Percentiles rank a stretch among this genome's conserved stretches.
Conservation (phyloP, 2,888 invertebrate species). For the Cerastis rubricosa region DNA sequence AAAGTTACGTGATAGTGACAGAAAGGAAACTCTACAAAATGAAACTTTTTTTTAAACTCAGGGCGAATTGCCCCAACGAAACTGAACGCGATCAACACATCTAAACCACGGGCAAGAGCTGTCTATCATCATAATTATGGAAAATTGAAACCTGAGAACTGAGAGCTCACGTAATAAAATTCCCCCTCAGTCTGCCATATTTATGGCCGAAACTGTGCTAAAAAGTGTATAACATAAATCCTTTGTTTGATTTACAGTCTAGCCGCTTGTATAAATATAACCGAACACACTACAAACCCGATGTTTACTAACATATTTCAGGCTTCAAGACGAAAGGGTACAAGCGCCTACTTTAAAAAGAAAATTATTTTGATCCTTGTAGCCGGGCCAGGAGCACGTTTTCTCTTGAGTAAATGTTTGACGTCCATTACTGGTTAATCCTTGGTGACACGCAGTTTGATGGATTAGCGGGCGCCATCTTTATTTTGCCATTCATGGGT, state of each 20-base stretch:
- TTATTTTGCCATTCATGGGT: slow-evolving; percentile 50
- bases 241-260: slow-evolving; percentile 36
- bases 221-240: slow-evolving; percentile 13
- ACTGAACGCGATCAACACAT: background rate
- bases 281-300: background rate
- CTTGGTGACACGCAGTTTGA: slow-evolving; percentile 72
- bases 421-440: slow-evolving; percentile 86
- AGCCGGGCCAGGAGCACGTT: slow-evolving; percentile 79
- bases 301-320: slow-evolving; percentile 51
- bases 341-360: slow-evolving; percentile 71
- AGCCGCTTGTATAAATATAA: slow-evolving; percentile 27
- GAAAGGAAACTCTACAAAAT: background rate
- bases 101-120: background rate
- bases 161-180: background rate
- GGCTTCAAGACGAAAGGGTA: slow-evolving; percentile 46
- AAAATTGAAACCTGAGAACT: background rate
- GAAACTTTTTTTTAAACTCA: background rate
- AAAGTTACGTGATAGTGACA: background rate
- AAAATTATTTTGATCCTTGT: slow-evolving; percentile 81
- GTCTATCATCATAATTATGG: background rate
- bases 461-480: slow-evolving; percentile 76
- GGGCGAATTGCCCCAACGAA: background rate
- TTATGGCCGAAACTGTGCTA: background rate
- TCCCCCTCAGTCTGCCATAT: background rate
- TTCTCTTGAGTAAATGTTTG: slow-evolving; percentile 79